Conservation (phyloP, 2,888 invertebrate genomes). For the Perithous albicinctus region DNA sequence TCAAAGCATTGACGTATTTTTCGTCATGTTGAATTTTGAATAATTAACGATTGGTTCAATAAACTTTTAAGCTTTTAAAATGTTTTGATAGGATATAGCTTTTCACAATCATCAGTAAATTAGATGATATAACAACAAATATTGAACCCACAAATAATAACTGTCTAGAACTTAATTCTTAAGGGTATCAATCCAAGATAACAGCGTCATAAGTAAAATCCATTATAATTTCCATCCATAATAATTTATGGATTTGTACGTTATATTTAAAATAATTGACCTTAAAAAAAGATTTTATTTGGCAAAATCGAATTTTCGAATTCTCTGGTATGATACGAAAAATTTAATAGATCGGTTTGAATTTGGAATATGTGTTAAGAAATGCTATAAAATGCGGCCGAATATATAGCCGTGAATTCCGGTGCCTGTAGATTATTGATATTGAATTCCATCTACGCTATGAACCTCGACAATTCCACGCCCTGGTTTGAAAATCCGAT, state of each 20-base stretch:
- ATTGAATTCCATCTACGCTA: constrained; percentile 66
- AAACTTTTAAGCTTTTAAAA: neutral
- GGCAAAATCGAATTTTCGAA: neutral
- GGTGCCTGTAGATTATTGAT: constrained; percentile 49
- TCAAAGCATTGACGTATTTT: neutral
- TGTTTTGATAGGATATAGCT: too few relatives aligned
- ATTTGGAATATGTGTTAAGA: constrained; percentile 9
- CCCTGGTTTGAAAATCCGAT: neutral
- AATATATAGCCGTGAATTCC: neutral
- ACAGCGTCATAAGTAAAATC: too few relatives aligned
- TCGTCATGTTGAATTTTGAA: neutral
- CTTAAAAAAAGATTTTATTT: neutral
- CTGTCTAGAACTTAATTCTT: too few relatives aligned
- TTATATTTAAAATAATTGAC: too few relatives aligned
- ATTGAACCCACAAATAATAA: too few relatives aligned
- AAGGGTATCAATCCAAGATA: too few relatives aligned
- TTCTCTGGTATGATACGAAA: neutral
- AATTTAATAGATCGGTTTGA: neutral
- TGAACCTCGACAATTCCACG: constrained; percentile 22
- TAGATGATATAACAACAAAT: too few relatives aligned
- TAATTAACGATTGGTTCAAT: neutral
- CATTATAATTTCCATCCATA: too few relatives aligned
- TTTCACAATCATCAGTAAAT: too few relatives aligned
- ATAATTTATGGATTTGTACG: too few relatives aligned
- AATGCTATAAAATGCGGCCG: constrained; percentile 19